These are phyloP conservation scores for Petrolisthes manimaculis DNA, from an alignment of 2,888 invertebrate species.

Conservation along the genomic window DNA sequence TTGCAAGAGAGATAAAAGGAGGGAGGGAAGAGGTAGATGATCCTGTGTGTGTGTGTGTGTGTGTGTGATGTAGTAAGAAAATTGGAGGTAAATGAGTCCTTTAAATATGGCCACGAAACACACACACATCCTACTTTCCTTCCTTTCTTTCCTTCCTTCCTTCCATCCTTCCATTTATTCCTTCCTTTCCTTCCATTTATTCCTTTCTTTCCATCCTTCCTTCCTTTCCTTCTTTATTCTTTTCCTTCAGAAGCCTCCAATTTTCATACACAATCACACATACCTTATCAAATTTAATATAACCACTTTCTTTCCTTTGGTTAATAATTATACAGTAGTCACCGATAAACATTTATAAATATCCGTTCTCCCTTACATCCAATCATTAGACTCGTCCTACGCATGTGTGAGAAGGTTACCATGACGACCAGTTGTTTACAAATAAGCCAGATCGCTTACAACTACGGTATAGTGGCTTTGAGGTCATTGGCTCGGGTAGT, in stretches of 20 bases:
- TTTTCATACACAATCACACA: too few relatives aligned
- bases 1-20: neutral
- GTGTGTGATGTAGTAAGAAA: neutral
- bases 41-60: constrained; percentile 24
- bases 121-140: neutral
- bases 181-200: neutral
- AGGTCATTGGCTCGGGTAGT: too few relatives aligned
- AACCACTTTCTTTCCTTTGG: neutral
- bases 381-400: neutral
- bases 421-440: constrained; percentile 42
- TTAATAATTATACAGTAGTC: too few relatives aligned
- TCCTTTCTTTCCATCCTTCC: neutral
- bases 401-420: neutral
- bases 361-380: neutral
- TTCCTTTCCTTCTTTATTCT: neutral
- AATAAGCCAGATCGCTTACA: neutral
- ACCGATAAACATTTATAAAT: neutral
- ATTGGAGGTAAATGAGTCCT: neutral
- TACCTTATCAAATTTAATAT: too few relatives aligned
- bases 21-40: constrained; percentile 1
- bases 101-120: neutral
- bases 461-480: neutral
- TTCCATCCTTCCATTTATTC: neutral
- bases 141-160: neutral
- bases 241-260: too few relatives aligned